phyloP scores from a whole-genome alignment of 2,888 invertebrate genomes.

The Neocrepidodera transversa region DNA sequence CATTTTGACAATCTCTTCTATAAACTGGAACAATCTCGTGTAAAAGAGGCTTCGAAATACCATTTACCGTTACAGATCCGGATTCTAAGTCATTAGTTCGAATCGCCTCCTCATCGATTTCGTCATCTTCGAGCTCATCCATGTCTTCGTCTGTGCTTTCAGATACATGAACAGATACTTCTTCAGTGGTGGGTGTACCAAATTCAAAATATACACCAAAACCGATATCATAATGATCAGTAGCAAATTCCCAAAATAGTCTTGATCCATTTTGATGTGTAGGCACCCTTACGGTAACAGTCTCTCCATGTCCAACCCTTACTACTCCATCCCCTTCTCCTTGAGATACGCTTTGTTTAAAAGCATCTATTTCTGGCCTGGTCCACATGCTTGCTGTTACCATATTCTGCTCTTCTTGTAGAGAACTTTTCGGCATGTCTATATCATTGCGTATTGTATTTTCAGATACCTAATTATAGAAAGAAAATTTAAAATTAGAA shows the following conservation, averaged over 20 bases:
- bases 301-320: conserved; percentile 95
- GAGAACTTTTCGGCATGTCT: conserved; percentile 36
- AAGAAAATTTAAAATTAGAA: too few relatives aligned
- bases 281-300: conserved; percentile 95
- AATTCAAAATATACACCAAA: conserved; percentile 99
- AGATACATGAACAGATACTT: conserved; percentile 92
- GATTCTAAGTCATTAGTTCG: conserved; percentile 68
- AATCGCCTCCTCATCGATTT: conserved; percentile 62
- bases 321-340: conserved; percentile 84
- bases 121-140: conserved; percentile 63
- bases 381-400: conserved; percentile 96
- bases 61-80: conserved; percentile 53
- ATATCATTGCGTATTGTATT: conserved; percentile 28
- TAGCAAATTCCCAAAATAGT: conserved; percentile 99
- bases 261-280: conserved; percentile 93
- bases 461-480: conserved; percentile 8
- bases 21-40: conserved; percentile 94
- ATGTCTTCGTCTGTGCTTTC: conserved; percentile 96
- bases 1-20: conserved; percentile 94
- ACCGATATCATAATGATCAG: conserved; percentile 95
- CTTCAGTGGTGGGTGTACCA: conserved; percentile 84
- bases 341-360: conserved; percentile 81
- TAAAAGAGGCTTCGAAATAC: conserved; percentile 64
- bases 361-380: conserved; percentile 81
- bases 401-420: conserved; percentile 52